These are phyloP conservation scores for Oligia strigilis DNA, from an alignment of 2,888 invertebrate species.

Conservation along the genomic window DNA sequence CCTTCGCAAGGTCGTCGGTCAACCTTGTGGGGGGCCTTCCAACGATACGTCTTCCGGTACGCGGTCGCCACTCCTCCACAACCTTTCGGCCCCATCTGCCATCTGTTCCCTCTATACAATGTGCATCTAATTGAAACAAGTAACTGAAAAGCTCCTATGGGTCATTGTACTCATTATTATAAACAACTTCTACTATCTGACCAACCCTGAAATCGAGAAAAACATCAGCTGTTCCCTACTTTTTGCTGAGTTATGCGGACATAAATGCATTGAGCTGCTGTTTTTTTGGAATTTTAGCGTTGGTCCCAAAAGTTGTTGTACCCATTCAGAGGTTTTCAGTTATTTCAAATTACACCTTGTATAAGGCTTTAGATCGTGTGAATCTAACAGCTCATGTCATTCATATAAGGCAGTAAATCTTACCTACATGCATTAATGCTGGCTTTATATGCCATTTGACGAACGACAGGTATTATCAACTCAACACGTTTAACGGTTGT, in stretches of 20 bases:
- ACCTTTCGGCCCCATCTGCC: too few species aligned
- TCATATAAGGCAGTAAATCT: neutral
- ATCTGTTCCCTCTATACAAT: neutral
- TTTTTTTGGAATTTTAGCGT: neutral
- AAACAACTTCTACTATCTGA: too few species aligned
- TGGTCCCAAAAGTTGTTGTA: neutral
- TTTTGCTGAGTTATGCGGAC: neutral
- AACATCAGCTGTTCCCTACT: neutral
- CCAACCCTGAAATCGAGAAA: neutral
- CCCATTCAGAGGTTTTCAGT: neutral
- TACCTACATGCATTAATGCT: neutral
- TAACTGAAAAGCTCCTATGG: too few species aligned
- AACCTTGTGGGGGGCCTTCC: too few species aligned
- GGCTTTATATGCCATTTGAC: slow-evolving; percentile 7
- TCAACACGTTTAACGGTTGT: slow-evolving; percentile 10
- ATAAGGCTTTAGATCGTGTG: neutral
- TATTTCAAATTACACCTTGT: too few species aligned
- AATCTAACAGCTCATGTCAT: neutral
- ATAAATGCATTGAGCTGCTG: too few species aligned
- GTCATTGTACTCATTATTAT: too few species aligned
- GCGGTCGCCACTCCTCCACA: too few species aligned
- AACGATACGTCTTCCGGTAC: too few species aligned
- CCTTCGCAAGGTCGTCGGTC: too few species aligned
- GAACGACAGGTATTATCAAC: slow-evolving; percentile 16
- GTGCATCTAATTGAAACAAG: too few species aligned